A percentile compares a stretch with the other conserved stretches of the same genome.
These are phyloP conservation scores for Drosophila greeni DNA, from an alignment of 2,888 invertebrate genomes.

Conservation along the genomic window DNA sequence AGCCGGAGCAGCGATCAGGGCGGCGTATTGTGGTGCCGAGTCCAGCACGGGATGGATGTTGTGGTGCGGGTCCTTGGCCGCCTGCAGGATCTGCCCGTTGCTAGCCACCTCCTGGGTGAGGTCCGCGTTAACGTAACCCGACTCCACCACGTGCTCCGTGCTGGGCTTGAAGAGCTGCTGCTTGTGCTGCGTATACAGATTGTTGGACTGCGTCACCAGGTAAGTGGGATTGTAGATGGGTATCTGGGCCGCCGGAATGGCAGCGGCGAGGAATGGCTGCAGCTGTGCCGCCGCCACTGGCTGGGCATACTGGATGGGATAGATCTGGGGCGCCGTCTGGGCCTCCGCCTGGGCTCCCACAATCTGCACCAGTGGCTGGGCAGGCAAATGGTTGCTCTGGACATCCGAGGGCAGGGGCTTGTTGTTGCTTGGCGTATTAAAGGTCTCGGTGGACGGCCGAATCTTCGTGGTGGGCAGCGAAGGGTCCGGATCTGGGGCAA, in stretches of 20 bases:
- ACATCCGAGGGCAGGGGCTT: conserved; percentile 77
- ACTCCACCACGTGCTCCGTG: conserved; percentile 76
- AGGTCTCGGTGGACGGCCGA: conserved; percentile 77
- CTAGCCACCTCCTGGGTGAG: conserved; percentile 77
- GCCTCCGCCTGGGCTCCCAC: conserved; percentile 79
- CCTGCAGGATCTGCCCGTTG: conserved; percentile 77
- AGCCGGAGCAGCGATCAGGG: conserved; percentile 75
- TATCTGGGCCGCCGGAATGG: conserved; percentile 70
- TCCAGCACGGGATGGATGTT: conserved; percentile 74
- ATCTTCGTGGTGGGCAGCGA: conserved; percentile 78
- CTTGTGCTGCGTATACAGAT: conserved; percentile 77
- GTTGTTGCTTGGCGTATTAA: conserved; percentile 79
- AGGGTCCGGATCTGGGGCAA: conserved; percentile 80
- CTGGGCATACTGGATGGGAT: conserved; percentile 78
- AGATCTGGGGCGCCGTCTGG: conserved; percentile 79
- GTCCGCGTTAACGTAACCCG: conserved; percentile 74
- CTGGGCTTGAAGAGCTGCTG: conserved; percentile 81
- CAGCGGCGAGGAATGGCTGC: conserved; percentile 76
- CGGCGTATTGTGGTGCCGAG: conserved; percentile 75
- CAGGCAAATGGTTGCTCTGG: conserved; percentile 72
- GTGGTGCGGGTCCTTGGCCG: conserved; percentile 73
- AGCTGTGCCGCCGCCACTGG: conserved; percentile 78
- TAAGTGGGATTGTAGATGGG: conserved; percentile 78
- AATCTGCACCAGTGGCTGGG: conserved; percentile 76
- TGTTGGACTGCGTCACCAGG: conserved; percentile 78